phyloP scores from a whole-genome alignment of 2,797 vertebrate species.

The Nannoperca obscura region DNA sequence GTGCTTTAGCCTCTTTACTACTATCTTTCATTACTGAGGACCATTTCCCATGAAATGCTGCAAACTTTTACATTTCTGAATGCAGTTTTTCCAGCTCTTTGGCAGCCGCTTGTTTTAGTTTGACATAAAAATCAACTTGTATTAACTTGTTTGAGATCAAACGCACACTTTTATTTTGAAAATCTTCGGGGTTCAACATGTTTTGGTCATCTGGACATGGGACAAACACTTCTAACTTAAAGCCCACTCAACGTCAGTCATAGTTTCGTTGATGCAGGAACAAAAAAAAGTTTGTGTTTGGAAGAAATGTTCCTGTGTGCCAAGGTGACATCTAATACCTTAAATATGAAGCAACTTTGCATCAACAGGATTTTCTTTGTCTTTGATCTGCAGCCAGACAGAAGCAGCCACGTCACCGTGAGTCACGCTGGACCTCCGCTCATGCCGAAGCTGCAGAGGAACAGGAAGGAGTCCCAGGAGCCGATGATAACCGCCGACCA shows the following conservation, averaged over 20 bases:
- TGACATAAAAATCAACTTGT: constrained; percentile 26
- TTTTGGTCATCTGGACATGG: neutral
- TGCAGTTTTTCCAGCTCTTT: neutral
- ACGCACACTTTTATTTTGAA: neutral
- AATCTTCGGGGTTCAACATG: neutral
- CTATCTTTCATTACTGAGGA: neutral
- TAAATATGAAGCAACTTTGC: neutral
- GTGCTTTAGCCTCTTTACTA: neutral
- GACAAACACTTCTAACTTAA: neutral
- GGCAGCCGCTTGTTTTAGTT: constrained; percentile 14
- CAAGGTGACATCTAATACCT: neutral
- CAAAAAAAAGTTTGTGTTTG: neutral
- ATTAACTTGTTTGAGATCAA: constrained; percentile 34
- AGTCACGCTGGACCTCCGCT: constrained; percentile 75
- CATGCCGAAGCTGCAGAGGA: constrained; percentile 82
- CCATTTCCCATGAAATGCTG: neutral
- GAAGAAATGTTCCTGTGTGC: neutral
- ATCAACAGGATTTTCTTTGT: constrained; percentile 32
- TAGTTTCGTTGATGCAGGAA: neutral
- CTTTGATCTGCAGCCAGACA: constrained; percentile 78
- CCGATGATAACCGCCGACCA: constrained; percentile 47
- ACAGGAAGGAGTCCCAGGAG: constrained; percentile 70
- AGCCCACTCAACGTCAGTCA: neutral
- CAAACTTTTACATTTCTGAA: neutral
- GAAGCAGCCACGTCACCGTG: constrained; percentile 50